Evolutionary conservation across 2,797 vertebrate genomes (phyloP), one percentile per base, ranked within the genome.

Genomic region (Otolemur crassicaudatus): DNA sequence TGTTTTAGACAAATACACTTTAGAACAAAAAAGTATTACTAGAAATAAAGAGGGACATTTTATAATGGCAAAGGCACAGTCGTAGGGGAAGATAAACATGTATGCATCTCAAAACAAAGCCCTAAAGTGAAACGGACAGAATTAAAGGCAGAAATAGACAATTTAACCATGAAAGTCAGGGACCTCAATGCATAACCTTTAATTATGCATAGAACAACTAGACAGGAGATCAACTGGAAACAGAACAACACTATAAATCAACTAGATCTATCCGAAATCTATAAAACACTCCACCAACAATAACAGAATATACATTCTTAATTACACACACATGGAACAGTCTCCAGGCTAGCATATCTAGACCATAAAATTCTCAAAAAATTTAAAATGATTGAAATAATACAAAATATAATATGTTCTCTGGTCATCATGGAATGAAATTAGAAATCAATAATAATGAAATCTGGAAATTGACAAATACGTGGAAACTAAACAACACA

Each of bases 311-410:
- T 7, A 92, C 2, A 81, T 16, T 91, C 25, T 82, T 60, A 94
- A 93, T 22, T 37, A 46, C 53, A 76, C 27, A 34, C 53, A 76
- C 49, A 37, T 4, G 40, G 27, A 63, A 56, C 19, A 72, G 67
- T 89, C 22, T 65, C 34, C 1, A 43, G 10, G 40, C 85, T 14
- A 69, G 23, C 11, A 86, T 22, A 61, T 84, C 25, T 91, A 80
- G 17, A 23, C 31, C 31, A 85, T 49, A 46, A 90, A 72, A 76
- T 31, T 31, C 40, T 80, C 23, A 27, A 25, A 61, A 82, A 93
- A 63, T 70, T 63, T 60, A 34, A 86, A 93, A 90, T 17, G 16
- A 69, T 25, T 91, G 53, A 82, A 94, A 72, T 73, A 61, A 79
- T 61, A 46, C 4, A 83, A 5, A 19, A 2, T 43, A 69, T 63